Base-by-base conservation (phyloP, 2,797 vertebrate genomes). In the Megaceryle alcyon region DNA sequence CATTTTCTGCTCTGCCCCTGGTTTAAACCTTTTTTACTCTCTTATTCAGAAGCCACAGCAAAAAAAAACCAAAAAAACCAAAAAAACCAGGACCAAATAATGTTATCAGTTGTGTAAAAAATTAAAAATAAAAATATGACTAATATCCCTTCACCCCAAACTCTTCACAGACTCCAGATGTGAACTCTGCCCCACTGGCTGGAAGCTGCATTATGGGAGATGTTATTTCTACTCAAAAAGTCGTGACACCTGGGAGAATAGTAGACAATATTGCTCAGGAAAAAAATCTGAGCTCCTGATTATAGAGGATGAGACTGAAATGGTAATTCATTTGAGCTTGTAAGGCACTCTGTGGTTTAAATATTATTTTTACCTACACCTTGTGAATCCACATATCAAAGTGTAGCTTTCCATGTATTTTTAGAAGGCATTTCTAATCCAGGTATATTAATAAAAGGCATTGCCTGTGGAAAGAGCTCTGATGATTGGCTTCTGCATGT, bases 191-290 rank as follows among this genome's bases (percentile, higher is more conserved):
- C 85, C 90, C 35, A 6, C 20, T 37, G 85, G 61, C 35, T 92
- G 85, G 90, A 72, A 78, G 80, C 61, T 88, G n/a, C 80, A 63
- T 51, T 56, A 39, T 0, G 28, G 80, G 35, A 84, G 41, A 37
- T 92, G 90, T 69, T 92, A 92, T 63, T 88, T 79, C 79, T 92
- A 72, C 66, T 92, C 85, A 51, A 73, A 79, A 83, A 79, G 68
- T 61, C 48, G 16, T 66, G 61, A 73, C 48, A 79, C 72, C 48
- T 92, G 90, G 84, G 65, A 84, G 9, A 73, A 92, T 1, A 83
- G 85, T 19, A 79, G 31, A 17, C 54, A 49, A 18, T 72, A 92
- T 39, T 88, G 79, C 73, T 72, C 35, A 49, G 41, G 23, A 49
- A 68, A 63, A 61, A 92, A 63, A 63, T 63, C 90, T 35, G 35